Base-by-base conservation (phyloP, 2,888 invertebrate species). In the Carabus problematicus region DNA sequence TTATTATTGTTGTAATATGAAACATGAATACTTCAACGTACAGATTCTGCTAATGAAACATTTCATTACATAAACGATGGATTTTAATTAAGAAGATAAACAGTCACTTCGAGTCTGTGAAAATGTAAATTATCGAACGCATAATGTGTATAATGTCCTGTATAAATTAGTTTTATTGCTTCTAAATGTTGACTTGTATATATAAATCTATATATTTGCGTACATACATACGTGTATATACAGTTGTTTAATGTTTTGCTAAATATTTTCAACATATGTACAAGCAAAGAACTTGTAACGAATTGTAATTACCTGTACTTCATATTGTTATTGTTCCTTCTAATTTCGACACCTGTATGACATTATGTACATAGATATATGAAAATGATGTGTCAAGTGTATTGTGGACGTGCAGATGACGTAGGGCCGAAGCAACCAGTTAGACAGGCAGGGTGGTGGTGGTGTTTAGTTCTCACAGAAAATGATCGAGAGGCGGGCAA, bases 401-500 rank as follows among this genome's bases (percentile, higher is more conserved):
- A 6, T 29, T 29, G 29, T 29, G 29, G 29, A 29, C 29, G 29
- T 2, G 29, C 29, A 29, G 29, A 29, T 6, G 19, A 49, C 12
- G 12, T 16, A 52, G 16, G 9, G 6, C 52, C 19, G 52, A 52
- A 52, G 12, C 16, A 47, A 14, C 1, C 12, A 16, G 12, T 47
- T n/a, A 12, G 43, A 43, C 12, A 47, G 16, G 19, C 19, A 52
- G 52, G 52, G 52, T 52, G 19, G 52, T 49, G 49, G 12, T 16
- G 16, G 52, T 52, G 52, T 52, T 49, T 55, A 74, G 75, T 76
- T 79, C 79, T 79, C 79, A 79, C 78, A 78, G 14, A 52, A 52
- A 52, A 52, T 52, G 52, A 52, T 56, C 29, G 75, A 75, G 76
- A 75, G 79, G 79, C 79, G 79, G 77, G 78, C 74, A 75, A 73